phyloP scores from a whole-genome alignment of 2,888 invertebrate genomes.

The Drosophila prolongata region DNA sequence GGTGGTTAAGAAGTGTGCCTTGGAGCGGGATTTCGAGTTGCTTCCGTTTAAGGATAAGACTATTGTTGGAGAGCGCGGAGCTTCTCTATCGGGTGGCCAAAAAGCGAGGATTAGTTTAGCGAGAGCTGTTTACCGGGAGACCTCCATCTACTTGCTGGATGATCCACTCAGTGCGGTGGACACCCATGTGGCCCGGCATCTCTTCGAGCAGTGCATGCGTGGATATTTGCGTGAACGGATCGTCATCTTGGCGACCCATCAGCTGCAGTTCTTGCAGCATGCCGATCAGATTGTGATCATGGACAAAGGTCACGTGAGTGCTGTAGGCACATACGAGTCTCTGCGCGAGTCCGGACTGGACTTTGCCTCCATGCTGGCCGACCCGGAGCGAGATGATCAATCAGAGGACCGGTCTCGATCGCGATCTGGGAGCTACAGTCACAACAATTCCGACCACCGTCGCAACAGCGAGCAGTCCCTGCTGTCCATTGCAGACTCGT shows the following conservation, averaged over 20 bases:
- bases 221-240: constrained; percentile 88
- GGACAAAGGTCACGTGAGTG: constrained; percentile 83
- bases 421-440: constrained; percentile 68
- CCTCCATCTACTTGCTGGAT: constrained; percentile 94
- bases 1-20: constrained; percentile 85
- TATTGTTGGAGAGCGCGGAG: constrained; percentile 92
- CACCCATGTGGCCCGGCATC: constrained; percentile 93
- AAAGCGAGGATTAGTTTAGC: constrained; percentile 95
- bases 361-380: constrained; percentile 90
- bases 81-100: constrained; percentile 94
- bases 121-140: constrained; percentile 93
- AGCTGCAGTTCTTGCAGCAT: constrained; percentile 90
- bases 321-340: constrained; percentile 89
- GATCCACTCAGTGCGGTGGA: constrained; percentile 98
- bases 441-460: constrained; percentile 69
- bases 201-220: constrained; percentile 89
- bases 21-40: constrained; percentile 86
- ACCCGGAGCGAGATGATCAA: constrained; percentile 84
- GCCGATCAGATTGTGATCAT: constrained; percentile 86
- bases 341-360: constrained; percentile 90
- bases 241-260: constrained; percentile 92
- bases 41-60: constrained; percentile 87
- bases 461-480: constrained; percentile 84
- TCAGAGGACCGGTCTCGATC: constrained; percentile 70
- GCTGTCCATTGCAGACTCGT: constrained; percentile 85